A percentile compares a stretch with the other conserved stretches of the same genome.
These are phyloP conservation scores for Pluvianellus socialis DNA, from an alignment of 2,113 vertebrate genomes.

Conservation along the genomic window DNA sequence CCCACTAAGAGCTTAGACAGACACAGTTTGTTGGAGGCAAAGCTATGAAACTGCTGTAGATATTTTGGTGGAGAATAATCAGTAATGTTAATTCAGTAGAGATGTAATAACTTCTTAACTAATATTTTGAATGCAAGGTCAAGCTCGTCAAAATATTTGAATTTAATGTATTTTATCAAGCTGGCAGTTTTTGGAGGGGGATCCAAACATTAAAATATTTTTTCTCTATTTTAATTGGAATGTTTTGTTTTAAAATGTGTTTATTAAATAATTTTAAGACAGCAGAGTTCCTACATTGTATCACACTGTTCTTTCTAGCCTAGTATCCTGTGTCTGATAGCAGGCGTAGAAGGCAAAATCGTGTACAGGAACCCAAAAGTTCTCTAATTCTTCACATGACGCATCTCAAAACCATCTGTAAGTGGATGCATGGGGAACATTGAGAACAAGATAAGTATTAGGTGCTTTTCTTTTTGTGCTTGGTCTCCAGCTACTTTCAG, in stretches of 20 bases:
- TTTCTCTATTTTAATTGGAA: background rate
- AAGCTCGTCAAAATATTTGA: background rate
- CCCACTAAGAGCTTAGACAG: background rate
- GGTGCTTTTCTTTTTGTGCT: background rate
- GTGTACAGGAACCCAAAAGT: background rate
- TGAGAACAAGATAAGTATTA: background rate
- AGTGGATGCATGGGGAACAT: background rate
- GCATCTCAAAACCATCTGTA: background rate
- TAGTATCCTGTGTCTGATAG: background rate
- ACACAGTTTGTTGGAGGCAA: background rate
- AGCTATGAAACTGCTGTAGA: background rate
- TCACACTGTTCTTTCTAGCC: background rate
- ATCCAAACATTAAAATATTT: background rate
- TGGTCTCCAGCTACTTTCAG: background rate
- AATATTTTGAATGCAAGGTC: background rate
- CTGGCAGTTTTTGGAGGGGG: background rate
- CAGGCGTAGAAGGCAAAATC: background rate
- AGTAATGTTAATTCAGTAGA: background rate
- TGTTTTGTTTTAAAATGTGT: background rate
- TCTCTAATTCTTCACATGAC: background rate
- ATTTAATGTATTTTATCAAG: background rate
- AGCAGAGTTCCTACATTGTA: background rate
- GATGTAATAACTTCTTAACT: background rate
- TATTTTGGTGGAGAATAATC: background rate
- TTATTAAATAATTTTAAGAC: background rate